Percentiles rank a stretch among this genome's conserved stretches.
These are phyloP conservation scores for Antheraea mylitta DNA, from an alignment of 1,140 invertebrate genomes.

Conservation along the genomic window DNA sequence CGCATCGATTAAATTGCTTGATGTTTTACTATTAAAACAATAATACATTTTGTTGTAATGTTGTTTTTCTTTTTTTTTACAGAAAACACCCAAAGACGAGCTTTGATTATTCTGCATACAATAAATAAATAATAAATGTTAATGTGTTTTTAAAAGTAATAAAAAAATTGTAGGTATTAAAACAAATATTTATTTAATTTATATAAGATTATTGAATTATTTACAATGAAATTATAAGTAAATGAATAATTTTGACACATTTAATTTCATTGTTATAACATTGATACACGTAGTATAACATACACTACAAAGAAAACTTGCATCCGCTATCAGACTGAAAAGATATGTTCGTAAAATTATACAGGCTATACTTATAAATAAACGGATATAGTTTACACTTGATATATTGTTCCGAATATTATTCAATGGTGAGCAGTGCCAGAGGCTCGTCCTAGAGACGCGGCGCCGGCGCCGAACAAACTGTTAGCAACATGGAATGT, in stretches of 20 bases:
- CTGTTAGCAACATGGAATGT: constrained; percentile 72
- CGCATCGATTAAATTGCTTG: neutral
- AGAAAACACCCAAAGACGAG: constrained; percentile 36
- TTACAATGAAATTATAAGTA: constrained; percentile 74
- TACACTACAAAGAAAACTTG: constrained; percentile 78
- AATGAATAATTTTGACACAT: constrained; percentile 54
- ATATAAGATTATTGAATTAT: constrained; percentile 75
- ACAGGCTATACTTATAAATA: constrained; percentile 73
- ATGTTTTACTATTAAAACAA: constrained; percentile 12
- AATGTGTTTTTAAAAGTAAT: constrained; percentile 32
- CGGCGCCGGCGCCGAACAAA: constrained; percentile 31
- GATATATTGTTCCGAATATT: constrained; percentile 73
- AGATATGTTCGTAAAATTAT: constrained; percentile 71
- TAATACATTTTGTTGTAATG: constrained; percentile 10
- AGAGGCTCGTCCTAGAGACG: constrained; percentile 18
- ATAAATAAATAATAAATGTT: neutral
- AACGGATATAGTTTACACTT: constrained; percentile 62
- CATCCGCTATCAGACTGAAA: constrained; percentile 69
- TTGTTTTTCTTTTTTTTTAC: constrained; percentile 33
- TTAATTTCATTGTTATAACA: constrained; percentile 76
- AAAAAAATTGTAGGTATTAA: constrained; percentile 58
- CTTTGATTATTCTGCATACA: constrained; percentile 11
- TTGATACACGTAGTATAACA: constrained; percentile 64
- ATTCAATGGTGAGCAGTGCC: constrained; percentile 41
- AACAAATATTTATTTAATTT: constrained; percentile 76